Evolutionary conservation across 2,113 vertebrate species (phyloP).

Genomic region (Oreochromis tanganicae): DNA sequence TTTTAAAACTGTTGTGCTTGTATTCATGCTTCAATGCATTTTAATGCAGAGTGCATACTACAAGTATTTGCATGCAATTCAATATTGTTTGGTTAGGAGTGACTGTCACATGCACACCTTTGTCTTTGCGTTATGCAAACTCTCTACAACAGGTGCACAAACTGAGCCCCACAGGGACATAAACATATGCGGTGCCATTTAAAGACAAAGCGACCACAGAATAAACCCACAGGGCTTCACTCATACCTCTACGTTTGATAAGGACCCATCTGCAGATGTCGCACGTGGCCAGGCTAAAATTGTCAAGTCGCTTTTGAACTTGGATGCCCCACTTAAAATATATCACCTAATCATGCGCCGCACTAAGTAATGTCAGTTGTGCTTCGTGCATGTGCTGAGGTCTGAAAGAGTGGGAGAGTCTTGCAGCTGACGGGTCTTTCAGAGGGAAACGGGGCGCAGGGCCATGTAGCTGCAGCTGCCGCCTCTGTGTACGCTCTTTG

Average conservation of each 20-base stretch:
- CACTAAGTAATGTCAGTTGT: not conserved
- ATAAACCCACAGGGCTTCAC: not conserved
- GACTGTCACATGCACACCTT: not conserved
- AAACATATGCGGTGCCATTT: not conserved
- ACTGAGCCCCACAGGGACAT: not conserved
- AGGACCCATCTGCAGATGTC: not conserved
- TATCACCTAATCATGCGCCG: not conserved
- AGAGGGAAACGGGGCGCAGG: constrained; percentile 52
- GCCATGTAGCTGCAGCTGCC: constrained; percentile 74
- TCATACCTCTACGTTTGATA: not conserved
- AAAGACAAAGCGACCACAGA: not conserved
- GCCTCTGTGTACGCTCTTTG: constrained; percentile 69
- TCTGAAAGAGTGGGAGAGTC: constrained; percentile 7
- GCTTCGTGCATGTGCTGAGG: not conserved
- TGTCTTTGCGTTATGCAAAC: not conserved
- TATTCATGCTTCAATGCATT: not conserved
- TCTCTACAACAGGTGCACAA: constrained; percentile 8
- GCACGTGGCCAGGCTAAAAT: not conserved
- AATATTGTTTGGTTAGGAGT: not conserved
- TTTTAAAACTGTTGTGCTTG: not conserved
- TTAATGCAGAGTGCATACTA: not conserved
- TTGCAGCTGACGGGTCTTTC: constrained; percentile 67
- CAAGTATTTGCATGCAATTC: not conserved
- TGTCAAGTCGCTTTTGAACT: not conserved
- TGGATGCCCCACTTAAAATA: not conserved